Evolutionary conservation across 1,140 invertebrate species (phyloP).

Genomic region (Zaprionus camerounensis): DNA sequence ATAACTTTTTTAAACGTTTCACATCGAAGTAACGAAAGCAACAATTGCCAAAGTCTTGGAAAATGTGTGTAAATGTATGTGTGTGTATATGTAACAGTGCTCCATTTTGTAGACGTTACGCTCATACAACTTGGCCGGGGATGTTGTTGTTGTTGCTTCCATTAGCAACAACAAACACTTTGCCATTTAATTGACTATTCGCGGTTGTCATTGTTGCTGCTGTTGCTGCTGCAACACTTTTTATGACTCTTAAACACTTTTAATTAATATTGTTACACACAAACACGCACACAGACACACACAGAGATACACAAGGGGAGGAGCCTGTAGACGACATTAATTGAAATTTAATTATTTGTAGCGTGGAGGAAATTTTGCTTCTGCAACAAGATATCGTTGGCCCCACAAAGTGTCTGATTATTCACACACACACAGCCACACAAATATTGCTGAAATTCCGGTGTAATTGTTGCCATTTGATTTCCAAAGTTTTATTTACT

Average conservation of each 20-base stretch:
- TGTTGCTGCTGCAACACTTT: constrained; percentile 44
- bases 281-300: constrained; percentile 39
- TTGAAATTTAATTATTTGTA: constrained; percentile 76
- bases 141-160: constrained; percentile 29
- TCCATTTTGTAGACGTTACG: constrained; percentile 40
- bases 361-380: constrained; percentile 45
- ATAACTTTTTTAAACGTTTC: constrained; percentile 49
- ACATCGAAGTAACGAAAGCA: constrained; percentile 32
- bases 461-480: neutral
- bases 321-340: constrained; percentile 69
- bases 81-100: constrained; percentile 9
- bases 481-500: neutral
- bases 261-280: constrained; percentile 74
- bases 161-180: constrained; percentile 48
- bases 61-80: constrained; percentile 9
- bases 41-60: constrained; percentile 8
- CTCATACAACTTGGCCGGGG: constrained; percentile 29
- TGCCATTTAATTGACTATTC: constrained; percentile 67
- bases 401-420: neutral
- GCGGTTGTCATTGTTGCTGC: constrained; percentile 43
- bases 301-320: neutral
- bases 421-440: neutral
- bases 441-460: neutral
- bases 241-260: constrained; percentile 67
- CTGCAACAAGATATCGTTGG: constrained; percentile 8